Base-by-base conservation (phyloP, 2,888 invertebrate species). In the Chydorus sphaericus region DNA sequence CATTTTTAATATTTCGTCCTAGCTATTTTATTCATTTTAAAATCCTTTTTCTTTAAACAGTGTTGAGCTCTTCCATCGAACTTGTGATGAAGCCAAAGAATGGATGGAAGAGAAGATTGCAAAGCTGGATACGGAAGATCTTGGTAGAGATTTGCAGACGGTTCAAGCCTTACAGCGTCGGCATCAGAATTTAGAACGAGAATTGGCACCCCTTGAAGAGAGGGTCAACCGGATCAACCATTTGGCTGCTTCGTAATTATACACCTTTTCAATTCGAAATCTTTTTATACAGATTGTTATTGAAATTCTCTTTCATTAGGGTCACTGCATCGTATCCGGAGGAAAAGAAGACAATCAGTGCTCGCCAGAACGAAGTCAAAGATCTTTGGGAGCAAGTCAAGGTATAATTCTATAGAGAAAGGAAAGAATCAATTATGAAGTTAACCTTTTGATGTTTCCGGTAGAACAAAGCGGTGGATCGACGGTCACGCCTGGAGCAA, bases 101-200 rank as follows among this genome's bases (percentile, higher is more conserved):
- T 97, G 97, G 96, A 96, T 98, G 86, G 76, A 82, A 55, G 96
- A 96, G 72, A 97, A 97, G 71, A 88, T 90, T 75, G 82, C 83
- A 59, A 90, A 92, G 68, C 70, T 94, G 57, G 90, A 89, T 48
- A 67, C 68, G n/a, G 66, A 67, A 50, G 75, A 73, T 54, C 62
- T 71, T 28, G 54, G 54, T 8, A 30, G 57, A n/a, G 94, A 94
- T 71, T 75, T 94, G 39, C 83, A 90, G 64, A 91, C 92, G 0
- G 92, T 93, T 0, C 83, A 88, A 64, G 91, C 93, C 0, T 69
- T 94, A 61, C 93, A 96, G 71, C 75, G 94, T 11, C 75, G 89
- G 16, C 94, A 94, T 70, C 88, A 91, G 63, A 87, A 93, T 70
- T 73, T 97, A 52, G 94, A 97, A 72, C 72, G 96, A 28, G 97